Conservation (phyloP, 1,140 invertebrate species). For the Geopemphigus sp. region DNA sequence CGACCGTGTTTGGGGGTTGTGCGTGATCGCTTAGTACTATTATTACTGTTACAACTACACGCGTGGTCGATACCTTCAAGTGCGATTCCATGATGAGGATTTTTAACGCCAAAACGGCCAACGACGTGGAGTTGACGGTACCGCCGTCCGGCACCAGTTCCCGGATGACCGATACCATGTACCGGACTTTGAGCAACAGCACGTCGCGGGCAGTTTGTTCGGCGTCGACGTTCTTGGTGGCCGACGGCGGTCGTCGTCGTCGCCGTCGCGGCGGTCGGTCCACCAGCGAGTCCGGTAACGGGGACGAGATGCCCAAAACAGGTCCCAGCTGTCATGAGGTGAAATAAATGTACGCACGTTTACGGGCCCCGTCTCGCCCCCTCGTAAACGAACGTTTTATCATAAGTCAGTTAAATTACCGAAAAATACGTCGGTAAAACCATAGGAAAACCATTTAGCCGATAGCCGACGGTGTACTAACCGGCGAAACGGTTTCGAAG, state of each 20-base stretch:
- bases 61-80: not conserved
- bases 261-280: no score
- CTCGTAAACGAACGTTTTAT: no score
- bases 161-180: conserved; percentile 51
- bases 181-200: conserved; percentile 51
- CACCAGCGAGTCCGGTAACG: not conserved
- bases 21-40: no score
- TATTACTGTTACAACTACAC: no score
- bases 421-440: no score
- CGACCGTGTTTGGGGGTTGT: no score
- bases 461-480: no score
- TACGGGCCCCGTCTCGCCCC: no score
- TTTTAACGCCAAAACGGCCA: not conserved
- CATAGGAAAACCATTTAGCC: no score
- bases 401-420: no score
- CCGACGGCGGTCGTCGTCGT: not conserved
- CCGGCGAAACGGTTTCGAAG: no score
- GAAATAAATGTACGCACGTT: no score
- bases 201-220: conserved; percentile 51
- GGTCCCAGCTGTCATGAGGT: not conserved
- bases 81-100: not conserved
- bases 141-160: conserved; percentile 31
- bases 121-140: not conserved
- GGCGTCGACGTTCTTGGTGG: conserved; percentile 34
- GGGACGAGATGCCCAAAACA: not conserved